These are phyloP conservation scores for Haliclona indistincta DNA, from an alignment of 37 sponge, comb jelly and placozoan genomes.

Conservation along the genomic window DNA sequence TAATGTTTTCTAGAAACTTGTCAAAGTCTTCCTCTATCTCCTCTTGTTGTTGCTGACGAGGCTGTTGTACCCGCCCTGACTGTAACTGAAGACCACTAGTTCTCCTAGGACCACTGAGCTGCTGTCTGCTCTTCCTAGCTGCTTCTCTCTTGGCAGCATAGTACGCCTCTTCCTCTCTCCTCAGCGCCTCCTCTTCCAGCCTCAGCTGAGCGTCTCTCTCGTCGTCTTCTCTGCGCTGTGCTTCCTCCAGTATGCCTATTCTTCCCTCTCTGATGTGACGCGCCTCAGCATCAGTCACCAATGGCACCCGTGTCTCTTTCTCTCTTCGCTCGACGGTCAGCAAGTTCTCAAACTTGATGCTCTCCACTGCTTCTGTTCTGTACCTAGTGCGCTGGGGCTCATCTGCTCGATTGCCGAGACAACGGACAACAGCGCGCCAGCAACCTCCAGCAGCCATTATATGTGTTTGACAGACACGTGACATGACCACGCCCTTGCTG, in stretches of 20 bases:
- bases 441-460: conserved; percentile 27
- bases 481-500: no score
- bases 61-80: no score
- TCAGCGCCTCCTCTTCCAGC: background rate
- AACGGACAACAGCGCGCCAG: conserved; percentile 20
- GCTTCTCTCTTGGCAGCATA: conserved; percentile 48
- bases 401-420: conserved; percentile 12
- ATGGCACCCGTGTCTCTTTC: conserved; percentile 20
- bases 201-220: conserved; percentile 43
- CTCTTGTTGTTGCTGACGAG: no score
- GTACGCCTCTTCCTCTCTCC: conserved; percentile 60
- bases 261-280: conserved; percentile 39
- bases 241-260: conserved; percentile 25
- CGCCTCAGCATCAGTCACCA: conserved; percentile 49
- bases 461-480: no score
- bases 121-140: conserved; percentile 20
- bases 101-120: background rate
- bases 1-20: conserved; percentile 43
- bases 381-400: conserved; percentile 3
- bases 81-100: no score
- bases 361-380: conserved; percentile 10
- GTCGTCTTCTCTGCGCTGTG: conserved; percentile 36
- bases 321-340: conserved; percentile 31
- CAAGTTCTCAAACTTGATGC: conserved; percentile 53
- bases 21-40: conserved; percentile 59